Percentiles rank a stretch among this genome's conserved stretches.
These are phyloP conservation scores for Salvator merianae DNA, from an alignment of 2,113 vertebrate genomes.

Conservation along the genomic window DNA sequence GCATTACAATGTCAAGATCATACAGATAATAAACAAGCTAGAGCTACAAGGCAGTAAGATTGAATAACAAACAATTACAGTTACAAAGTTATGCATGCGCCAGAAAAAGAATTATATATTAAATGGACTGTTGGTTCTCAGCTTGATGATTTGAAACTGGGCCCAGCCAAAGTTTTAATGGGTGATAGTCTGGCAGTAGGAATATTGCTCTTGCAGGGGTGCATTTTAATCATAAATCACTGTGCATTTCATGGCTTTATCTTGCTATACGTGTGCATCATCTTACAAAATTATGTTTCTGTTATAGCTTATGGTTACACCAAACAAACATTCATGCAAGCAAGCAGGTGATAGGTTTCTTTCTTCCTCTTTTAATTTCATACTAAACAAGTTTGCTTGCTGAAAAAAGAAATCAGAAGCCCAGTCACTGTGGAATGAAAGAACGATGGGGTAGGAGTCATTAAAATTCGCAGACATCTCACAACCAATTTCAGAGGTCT, in stretches of 20 bases:
- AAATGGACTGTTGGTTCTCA: too few species aligned
- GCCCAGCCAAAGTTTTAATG: too few species aligned
- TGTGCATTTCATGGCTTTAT: not conserved
- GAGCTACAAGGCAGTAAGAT: too few species aligned
- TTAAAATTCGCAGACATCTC: constrained; percentile 39
- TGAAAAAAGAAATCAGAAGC: not conserved
- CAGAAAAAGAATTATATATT: too few species aligned
- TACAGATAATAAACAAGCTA: too few species aligned
- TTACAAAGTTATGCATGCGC: too few species aligned
- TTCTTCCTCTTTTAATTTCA: not conserved
- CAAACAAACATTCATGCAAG: not conserved
- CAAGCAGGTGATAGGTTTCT: not conserved
- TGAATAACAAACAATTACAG: too few species aligned
- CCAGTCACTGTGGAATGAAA: not conserved
- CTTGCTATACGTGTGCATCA: not conserved
- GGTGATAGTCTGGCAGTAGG: too few species aligned
- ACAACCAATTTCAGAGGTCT: constrained; percentile 30
- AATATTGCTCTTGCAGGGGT: too few species aligned
- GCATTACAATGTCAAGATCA: too few species aligned
- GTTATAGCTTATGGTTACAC: not conserved
- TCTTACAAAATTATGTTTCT: not conserved
- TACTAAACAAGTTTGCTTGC: not conserved
- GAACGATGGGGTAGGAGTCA: constrained; percentile 17
- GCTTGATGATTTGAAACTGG: too few species aligned
- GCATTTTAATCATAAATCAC: not conserved